These are phyloP conservation scores for Poeciliopsis prolifica DNA, from an alignment of 2,113 vertebrate genomes.

Conservation along the genomic window DNA sequence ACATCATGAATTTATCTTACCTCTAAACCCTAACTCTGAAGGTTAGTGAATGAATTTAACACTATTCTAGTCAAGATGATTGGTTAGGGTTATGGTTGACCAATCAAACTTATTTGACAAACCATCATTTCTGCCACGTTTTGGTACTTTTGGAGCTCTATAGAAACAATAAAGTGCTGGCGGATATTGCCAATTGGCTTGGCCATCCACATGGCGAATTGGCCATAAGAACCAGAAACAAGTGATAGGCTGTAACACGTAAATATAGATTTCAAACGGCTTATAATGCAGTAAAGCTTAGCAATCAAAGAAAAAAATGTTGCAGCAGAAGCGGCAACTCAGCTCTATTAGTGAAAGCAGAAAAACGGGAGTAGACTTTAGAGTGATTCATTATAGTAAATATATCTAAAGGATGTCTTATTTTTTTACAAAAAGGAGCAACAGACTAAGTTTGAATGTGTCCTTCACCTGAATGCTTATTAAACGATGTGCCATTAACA, in stretches of 20 bases:
- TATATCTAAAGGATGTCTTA: background rate
- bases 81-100: too few species aligned
- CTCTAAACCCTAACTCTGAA: background rate
- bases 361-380: background rate
- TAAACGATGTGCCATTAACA: too few species aligned
- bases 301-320: background rate
- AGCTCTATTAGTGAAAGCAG: background rate
- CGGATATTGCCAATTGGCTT: background rate
- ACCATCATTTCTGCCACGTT: background rate
- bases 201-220: background rate
- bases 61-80: too few species aligned
- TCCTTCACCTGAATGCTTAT: too few species aligned
- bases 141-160: background rate
- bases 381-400: background rate
- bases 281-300: background rate
- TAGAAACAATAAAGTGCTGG: background rate
- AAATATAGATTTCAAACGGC: background rate
- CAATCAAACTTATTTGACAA: too few species aligned
- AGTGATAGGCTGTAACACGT: background rate
- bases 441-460: too few species aligned
- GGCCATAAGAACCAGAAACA: background rate
- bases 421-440: too few species aligned
- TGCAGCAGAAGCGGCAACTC: background rate
- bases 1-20: background rate
- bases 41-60: background rate